phyloP scores from a whole-genome alignment of 2,888 invertebrate genomes.

The Syrphus vitripennis region DNA sequence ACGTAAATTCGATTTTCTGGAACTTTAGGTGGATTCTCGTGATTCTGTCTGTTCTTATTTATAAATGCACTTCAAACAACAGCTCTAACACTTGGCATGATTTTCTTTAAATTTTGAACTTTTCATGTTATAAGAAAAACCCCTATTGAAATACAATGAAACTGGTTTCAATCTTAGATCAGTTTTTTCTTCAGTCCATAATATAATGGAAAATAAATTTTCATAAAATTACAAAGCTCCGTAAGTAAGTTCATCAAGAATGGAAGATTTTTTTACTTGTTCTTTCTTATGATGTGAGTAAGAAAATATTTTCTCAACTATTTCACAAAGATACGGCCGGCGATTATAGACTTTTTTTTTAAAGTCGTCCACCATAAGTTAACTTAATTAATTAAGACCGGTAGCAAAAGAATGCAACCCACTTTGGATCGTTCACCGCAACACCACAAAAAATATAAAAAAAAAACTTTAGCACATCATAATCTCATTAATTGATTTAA shows the following conservation, averaged over 20 bases:
- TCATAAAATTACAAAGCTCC: neutral
- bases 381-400: conserved; percentile 15
- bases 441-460: neutral
- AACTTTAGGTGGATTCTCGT: too few relatives aligned
- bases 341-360: neutral
- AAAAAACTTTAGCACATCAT: conserved; percentile 3
- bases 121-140: too few relatives aligned
- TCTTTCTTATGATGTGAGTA: neutral
- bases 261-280: neutral
- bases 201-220: neutral
- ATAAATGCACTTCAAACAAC: too few relatives aligned
- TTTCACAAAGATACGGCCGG: neutral
- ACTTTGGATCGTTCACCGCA: neutral
- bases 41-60: too few relatives aligned
- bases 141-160: neutral
- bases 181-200: too few relatives aligned
- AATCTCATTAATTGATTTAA: conserved; percentile 26
- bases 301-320: neutral
- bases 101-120: too few relatives aligned
- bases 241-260: neutral
- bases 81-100: too few relatives aligned
- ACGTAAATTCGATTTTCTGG: too few relatives aligned
- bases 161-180: neutral
- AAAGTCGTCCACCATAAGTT: neutral
- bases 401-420: conserved; percentile 21